phyloP scores from a whole-genome alignment of 2,888 invertebrate species.

The Xestia ashworthii region DNA sequence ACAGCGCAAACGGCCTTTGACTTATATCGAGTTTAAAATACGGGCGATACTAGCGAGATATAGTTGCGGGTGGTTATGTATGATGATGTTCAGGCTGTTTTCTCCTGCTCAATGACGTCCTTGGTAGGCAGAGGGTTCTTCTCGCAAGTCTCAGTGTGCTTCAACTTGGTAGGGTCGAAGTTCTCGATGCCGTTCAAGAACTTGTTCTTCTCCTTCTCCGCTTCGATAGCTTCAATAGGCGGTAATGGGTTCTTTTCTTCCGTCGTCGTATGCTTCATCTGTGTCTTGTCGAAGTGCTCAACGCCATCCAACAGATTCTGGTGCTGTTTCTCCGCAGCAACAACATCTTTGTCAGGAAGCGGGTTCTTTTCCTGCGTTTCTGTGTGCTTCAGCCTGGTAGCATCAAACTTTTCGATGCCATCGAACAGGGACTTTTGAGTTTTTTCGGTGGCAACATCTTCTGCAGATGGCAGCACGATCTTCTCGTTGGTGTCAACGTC shows the following conservation, averaged over 20 bases:
- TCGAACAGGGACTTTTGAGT: conserved; percentile 95
- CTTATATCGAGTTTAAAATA: conserved; percentile 88
- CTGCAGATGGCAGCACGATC: too few relatives aligned
- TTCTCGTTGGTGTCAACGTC: too few relatives aligned
- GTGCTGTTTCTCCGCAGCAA: conserved; percentile 93
- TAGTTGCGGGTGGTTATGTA: conserved; percentile 78
- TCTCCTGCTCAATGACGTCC: conserved; percentile 96
- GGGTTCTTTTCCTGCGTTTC: conserved; percentile 98
- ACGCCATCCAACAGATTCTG: conserved; percentile 93
- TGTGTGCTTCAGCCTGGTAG: conserved; percentile 96
- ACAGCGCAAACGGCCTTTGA: conserved; percentile 79
- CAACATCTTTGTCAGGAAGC: conserved; percentile 97
- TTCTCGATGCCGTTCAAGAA: conserved; percentile 97
- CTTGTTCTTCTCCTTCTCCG: conserved; percentile 96
- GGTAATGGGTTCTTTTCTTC: conserved; percentile 94
- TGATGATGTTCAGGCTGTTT: conserved; percentile 91
- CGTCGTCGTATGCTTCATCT: conserved; percentile 94
- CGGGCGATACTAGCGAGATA: conserved; percentile 88
- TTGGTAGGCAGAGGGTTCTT: conserved; percentile 98
- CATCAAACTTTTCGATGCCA: conserved; percentile 96
- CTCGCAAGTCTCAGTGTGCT: conserved; percentile 98
- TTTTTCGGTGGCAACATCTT: conserved; percentile 97
- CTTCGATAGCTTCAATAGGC: conserved; percentile 95
- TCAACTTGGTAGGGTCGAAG: conserved; percentile 97
- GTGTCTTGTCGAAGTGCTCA: conserved; percentile 93